Evolutionary conservation across 2,113 vertebrate genomes (phyloP).

Genomic region (Chaenocephalus aceratus): DNA sequence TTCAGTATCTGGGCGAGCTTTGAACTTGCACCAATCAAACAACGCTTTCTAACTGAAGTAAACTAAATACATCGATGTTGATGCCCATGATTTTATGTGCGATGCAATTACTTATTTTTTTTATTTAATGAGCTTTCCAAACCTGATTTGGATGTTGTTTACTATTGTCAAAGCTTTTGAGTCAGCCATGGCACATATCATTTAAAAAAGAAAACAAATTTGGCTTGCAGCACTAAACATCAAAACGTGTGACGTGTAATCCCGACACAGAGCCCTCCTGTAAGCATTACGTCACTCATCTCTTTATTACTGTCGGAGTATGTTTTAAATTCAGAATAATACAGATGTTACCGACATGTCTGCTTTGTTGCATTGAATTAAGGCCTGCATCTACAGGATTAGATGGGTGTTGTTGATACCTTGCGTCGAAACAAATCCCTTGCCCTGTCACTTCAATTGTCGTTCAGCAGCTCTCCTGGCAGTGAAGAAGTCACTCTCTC

Average conservation of each 20-base stretch:
- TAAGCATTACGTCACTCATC: background rate
- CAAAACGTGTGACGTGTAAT: background rate
- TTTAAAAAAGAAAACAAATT: background rate
- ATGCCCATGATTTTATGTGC: no score
- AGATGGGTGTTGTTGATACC: conserved; percentile 45
- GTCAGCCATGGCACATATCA: no score
- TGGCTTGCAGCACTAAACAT: background rate
- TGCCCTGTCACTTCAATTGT: conserved; percentile 46
- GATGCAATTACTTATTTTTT: no score
- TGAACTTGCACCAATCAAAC: no score
- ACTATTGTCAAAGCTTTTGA: no score
- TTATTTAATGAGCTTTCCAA: no score
- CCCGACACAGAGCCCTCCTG: background rate
- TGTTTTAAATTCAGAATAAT: background rate
- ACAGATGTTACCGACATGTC: background rate
- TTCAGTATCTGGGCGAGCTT: no score
- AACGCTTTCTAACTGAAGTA: no score
- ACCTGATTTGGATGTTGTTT: no score
- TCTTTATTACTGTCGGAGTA: conserved; percentile 5
- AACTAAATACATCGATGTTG: no score
- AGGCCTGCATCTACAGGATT: conserved; percentile 20
- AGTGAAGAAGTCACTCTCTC: conserved; percentile 52
- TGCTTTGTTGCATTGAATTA: conserved; percentile 28
- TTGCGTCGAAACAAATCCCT: conserved; percentile 54
- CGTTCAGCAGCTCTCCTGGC: conserved; percentile 36